phyloP scores from a whole-genome alignment of 2,888 invertebrate genomes.

The Diploptera punctata region DNA sequence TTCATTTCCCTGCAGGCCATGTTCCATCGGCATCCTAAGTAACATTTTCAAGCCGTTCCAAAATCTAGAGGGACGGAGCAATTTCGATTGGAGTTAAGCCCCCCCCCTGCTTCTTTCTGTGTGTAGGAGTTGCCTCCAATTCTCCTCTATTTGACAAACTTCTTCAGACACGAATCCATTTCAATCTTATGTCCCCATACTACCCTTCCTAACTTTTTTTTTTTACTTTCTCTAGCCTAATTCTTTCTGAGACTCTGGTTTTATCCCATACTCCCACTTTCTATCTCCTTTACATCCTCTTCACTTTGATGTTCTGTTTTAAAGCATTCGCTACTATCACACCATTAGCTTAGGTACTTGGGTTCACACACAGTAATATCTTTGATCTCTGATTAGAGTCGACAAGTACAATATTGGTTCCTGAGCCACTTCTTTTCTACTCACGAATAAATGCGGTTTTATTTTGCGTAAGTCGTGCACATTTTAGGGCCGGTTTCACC shows the following conservation, averaged over 20 bases:
- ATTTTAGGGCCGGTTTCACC: too few species aligned
- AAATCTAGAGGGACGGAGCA: not conserved
- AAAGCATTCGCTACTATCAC: too few species aligned
- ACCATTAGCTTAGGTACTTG: not conserved
- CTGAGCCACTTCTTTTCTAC: not conserved
- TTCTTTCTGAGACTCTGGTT: not conserved
- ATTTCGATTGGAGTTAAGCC: not conserved
- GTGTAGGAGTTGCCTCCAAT: constrained; percentile 8
- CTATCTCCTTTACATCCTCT: not conserved
- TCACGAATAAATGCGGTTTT: too few species aligned
- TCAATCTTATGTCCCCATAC: constrained; percentile 1
- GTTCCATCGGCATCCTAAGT: not conserved
- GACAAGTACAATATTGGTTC: not conserved
- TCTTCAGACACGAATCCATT: constrained; percentile 15
- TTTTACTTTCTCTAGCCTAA: constrained; percentile 6
- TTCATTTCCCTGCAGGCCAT: not conserved
- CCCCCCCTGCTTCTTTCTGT: too few species aligned
- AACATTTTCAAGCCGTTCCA: not conserved
- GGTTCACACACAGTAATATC: not conserved
- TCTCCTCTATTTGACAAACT: constrained; percentile 16
- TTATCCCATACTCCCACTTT: not conserved
- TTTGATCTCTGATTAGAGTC: not conserved
- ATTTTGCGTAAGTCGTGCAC: too few species aligned
- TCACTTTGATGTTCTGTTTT: not conserved
- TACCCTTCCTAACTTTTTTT: not conserved